Evolutionary conservation across 2,113 vertebrate species (phyloP).

Genomic region (Oreochromis tanganicae): DNA sequence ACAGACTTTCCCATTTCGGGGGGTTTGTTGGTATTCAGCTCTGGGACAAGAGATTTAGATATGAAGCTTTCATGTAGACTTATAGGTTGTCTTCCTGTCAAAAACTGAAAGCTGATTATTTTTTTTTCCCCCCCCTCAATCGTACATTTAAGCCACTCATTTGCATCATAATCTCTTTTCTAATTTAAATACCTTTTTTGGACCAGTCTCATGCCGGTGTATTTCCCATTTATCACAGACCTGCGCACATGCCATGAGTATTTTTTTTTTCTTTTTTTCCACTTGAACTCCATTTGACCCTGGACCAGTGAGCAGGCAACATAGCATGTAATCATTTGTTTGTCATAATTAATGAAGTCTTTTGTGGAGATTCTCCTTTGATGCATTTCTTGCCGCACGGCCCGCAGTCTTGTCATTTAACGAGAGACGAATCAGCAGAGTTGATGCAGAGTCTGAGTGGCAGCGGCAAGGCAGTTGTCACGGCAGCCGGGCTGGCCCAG

Average conservation of each 20-base stretch:
- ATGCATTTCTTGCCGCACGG: conserved; percentile 8
- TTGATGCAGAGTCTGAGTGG: conserved; percentile 47
- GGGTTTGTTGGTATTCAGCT: neutral
- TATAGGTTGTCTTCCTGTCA: neutral
- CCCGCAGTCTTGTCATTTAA: conserved; percentile 27
- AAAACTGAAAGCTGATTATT: neutral
- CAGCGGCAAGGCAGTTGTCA: conserved; percentile 47
- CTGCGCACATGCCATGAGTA: neutral
- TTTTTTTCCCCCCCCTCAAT: neutral
- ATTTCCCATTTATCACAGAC: conserved; percentile 37
- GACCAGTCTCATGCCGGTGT: neutral
- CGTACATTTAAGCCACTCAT: conserved; percentile 4
- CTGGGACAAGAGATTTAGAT: neutral
- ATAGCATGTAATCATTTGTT: conserved; percentile 37
- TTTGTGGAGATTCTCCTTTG: neutral
- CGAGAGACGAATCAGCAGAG: neutral
- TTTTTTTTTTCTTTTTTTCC: neutral
- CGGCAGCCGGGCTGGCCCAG: conserved; percentile 27
- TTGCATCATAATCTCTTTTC: conserved; percentile 6
- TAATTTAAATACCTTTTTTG: neutral
- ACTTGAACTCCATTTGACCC: conserved; percentile 44
- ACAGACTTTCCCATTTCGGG: neutral
- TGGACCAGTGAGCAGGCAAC: neutral
- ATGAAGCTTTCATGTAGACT: neutral
- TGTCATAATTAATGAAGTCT: conserved; percentile 45